Conservation (phyloP, 1,140 invertebrate genomes). For the Melanaphis sacchari region DNA sequence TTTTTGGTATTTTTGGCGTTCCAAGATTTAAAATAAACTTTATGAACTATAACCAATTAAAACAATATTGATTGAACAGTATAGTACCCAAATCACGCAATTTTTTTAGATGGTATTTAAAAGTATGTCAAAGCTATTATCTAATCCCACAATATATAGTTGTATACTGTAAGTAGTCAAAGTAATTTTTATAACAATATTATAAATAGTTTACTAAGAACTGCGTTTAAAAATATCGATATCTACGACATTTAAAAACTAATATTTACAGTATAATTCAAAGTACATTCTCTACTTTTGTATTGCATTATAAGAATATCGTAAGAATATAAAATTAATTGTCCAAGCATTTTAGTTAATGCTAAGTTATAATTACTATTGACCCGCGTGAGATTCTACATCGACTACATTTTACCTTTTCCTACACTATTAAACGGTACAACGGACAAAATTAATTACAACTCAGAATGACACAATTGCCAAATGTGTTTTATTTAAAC, state of each 20-base stretch:
- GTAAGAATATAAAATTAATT: constrained; percentile 11
- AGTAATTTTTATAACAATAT: not conserved
- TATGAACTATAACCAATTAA: not conserved
- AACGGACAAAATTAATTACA: not conserved
- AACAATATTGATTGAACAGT: not conserved
- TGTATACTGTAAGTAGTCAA: accelerated
- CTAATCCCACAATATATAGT: not conserved
- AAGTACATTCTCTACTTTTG: not conserved
- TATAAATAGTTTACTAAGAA: not conserved
- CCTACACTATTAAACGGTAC: not conserved
- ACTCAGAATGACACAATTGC: not conserved
- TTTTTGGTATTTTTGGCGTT: not conserved
- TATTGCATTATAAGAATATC: not conserved
- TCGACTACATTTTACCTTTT: not conserved
- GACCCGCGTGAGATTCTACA: not conserved
- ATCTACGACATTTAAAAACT: not conserved
- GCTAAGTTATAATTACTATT: not conserved
- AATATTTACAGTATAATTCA: not conserved
- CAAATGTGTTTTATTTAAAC: not conserved
- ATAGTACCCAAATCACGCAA: no score
- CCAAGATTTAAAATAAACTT: not conserved
- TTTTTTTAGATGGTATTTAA: no score
- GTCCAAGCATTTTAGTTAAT: not conserved
- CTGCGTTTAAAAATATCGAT: not conserved
- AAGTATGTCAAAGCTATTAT: no score